Evolutionary conservation across 2,888 invertebrate species (phyloP).

Genomic region (Lampropteryx suffumata): DNA sequence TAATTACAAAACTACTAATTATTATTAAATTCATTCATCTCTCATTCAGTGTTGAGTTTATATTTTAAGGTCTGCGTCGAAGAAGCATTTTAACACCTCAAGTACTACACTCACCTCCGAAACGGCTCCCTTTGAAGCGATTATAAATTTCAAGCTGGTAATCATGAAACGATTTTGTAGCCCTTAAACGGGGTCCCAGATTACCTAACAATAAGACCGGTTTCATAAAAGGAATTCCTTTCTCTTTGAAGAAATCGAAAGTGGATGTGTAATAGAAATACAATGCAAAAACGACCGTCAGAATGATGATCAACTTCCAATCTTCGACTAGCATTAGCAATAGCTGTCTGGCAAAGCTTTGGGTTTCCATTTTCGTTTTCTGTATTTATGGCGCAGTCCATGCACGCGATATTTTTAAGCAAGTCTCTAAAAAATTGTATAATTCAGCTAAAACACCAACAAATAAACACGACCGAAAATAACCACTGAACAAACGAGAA

Average conservation of each 20-base stretch:
- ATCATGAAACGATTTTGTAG: slow-evolving; percentile 71
- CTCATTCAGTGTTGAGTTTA: too few species aligned
- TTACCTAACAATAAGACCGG: slow-evolving; percentile 78
- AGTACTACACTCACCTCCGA: slow-evolving; percentile 74
- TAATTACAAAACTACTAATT: too few species aligned
- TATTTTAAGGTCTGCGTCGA: too few species aligned
- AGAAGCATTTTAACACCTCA: too few species aligned
- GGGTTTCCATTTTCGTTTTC: slow-evolving; percentile 42
- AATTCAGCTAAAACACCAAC: too few species aligned
- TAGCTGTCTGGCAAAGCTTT: slow-evolving; percentile 47
- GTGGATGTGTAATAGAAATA: slow-evolving; percentile 73
- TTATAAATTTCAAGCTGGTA: slow-evolving; percentile 72
- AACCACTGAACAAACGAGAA: too few species aligned
- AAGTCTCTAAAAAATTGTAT: too few species aligned
- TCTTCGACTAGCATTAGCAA: slow-evolving; percentile 54
- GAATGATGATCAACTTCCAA: slow-evolving; percentile 60
- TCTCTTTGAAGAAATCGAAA: slow-evolving; percentile 72
- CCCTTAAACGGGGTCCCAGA: slow-evolving; percentile 63
- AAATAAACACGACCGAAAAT: too few species aligned
- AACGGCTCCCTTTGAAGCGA: slow-evolving; percentile 69
- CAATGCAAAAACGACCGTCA: slow-evolving; percentile 55
- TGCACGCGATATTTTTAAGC: too few species aligned
- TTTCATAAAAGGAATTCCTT: slow-evolving; percentile 67
- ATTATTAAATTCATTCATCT: too few species aligned
- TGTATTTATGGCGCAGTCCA: too few species aligned